Evolutionary conservation across 2,888 invertebrate species (phyloP).

Genomic region (Byasa hedistus): DNA sequence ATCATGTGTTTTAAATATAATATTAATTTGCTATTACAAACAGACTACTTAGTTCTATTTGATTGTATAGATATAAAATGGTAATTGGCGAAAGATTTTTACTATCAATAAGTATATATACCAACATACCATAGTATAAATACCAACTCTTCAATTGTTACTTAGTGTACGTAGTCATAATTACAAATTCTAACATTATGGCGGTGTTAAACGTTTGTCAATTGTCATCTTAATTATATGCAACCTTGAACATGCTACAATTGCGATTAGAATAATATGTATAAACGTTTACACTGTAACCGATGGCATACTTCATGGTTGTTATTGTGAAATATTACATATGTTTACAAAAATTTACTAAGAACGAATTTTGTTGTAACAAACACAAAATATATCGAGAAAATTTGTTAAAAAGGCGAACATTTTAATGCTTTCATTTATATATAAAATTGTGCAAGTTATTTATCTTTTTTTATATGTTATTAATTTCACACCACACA

Average conservation of each 20-base stretch:
- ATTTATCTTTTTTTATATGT: too few relatives aligned
- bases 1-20: too few relatives aligned
- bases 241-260: slow-evolving; percentile 19
- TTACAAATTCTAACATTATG: slow-evolving; percentile 17
- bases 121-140: too few relatives aligned
- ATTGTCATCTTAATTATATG: slow-evolving; percentile 21
- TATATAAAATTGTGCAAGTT: too few relatives aligned
- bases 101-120: background rate
- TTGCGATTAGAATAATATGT: slow-evolving; percentile 19
- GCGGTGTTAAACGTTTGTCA: slow-evolving; percentile 15
- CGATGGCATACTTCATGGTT: slow-evolving; percentile 16
- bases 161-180: background rate
- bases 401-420: too few relatives aligned
- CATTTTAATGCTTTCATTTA: too few relatives aligned
- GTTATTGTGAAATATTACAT: slow-evolving; percentile 11
- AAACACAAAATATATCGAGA: background rate
- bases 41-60: too few relatives aligned
- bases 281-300: slow-evolving; percentile 18
- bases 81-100: background rate
- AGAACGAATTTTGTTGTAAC: slow-evolving; percentile 8
- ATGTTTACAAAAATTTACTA: slow-evolving; percentile 11
- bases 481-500: too few relatives aligned
- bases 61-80: background rate
- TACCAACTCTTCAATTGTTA: slow-evolving; percentile 2
- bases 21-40: too few relatives aligned